A percentile compares a stretch with the other conserved stretches of the same genome.
Evolutionary conservation across 2,113 vertebrate species (phyloP).

Genomic region (Poeciliopsis occidentalis): DNA sequence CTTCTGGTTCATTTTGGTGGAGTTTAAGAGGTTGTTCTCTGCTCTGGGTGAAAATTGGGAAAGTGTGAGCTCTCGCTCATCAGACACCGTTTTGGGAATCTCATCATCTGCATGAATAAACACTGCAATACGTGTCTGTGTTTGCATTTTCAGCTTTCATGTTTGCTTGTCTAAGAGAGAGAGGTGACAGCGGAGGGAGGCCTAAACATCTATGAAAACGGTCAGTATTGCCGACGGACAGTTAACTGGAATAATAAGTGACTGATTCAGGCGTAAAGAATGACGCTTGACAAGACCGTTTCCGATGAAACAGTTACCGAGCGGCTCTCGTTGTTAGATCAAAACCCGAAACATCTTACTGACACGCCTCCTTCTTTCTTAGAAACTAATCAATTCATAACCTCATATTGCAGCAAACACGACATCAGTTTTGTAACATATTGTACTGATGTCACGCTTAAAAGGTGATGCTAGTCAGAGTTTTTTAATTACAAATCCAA

Average conservation of each 20-base stretch:
- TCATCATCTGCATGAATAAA: conserved; percentile 12
- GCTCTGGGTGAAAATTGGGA: neutral
- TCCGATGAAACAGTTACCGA: neutral
- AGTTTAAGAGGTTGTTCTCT: neutral
- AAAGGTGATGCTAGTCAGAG: neutral
- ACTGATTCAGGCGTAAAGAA: neutral
- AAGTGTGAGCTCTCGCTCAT: conserved; percentile 19
- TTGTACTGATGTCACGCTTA: neutral
- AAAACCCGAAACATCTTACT: conserved; percentile 4
- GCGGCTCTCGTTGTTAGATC: neutral
- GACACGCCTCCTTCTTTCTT: conserved; percentile 43
- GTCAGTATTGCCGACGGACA: neutral
- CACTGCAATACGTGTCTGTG: neutral
- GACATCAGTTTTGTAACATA: neutral
- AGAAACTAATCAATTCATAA: conserved; percentile 1
- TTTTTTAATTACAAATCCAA: neutral
- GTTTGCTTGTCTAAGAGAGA: neutral
- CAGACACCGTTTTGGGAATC: conserved; percentile 37
- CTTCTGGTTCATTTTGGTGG: neutral
- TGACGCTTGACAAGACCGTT: conserved; percentile 26
- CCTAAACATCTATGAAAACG: neutral
- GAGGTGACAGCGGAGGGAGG: neutral
- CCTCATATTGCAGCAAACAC: neutral
- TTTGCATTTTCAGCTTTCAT: neutral
- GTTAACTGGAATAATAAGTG: neutral